Evolutionary conservation across 2,797 vertebrate genomes (phyloP).

Genomic region (Tokudaia tokunoshimensis): DNA sequence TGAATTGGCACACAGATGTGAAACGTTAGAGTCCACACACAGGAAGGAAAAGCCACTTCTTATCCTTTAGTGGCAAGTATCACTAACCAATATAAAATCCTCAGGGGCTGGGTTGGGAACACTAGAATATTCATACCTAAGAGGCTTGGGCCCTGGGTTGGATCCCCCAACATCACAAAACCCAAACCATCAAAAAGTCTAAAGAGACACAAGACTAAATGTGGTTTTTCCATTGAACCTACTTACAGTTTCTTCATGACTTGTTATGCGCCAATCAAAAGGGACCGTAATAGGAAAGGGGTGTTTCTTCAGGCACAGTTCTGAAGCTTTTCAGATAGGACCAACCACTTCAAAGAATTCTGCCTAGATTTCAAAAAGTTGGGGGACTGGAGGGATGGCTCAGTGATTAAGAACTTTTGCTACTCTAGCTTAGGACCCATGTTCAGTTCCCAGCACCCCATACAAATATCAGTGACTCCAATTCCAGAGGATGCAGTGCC

Average conservation of each 20-base stretch:
- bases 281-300: neutral
- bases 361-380: neutral
- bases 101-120: neutral
- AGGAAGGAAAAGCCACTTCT: neutral
- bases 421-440: neutral
- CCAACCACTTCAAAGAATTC: neutral
- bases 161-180: neutral
- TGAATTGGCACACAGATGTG: neutral
- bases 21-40: neutral
- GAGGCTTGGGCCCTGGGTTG: neutral
- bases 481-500: neutral
- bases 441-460: neutral
- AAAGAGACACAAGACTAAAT: neutral
- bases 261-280: neutral
- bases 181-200: neutral
- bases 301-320: neutral
- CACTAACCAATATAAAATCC: neutral
- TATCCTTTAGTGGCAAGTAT: neutral
- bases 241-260: neutral
- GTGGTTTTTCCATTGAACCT: neutral
- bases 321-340: slow-evolving; percentile 6
- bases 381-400: neutral
- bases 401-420: neutral
- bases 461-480: neutral
- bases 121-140: neutral